Evolutionary conservation across 1,140 invertebrate species (phyloP).

Genomic region (Drosophila nikananu): DNA sequence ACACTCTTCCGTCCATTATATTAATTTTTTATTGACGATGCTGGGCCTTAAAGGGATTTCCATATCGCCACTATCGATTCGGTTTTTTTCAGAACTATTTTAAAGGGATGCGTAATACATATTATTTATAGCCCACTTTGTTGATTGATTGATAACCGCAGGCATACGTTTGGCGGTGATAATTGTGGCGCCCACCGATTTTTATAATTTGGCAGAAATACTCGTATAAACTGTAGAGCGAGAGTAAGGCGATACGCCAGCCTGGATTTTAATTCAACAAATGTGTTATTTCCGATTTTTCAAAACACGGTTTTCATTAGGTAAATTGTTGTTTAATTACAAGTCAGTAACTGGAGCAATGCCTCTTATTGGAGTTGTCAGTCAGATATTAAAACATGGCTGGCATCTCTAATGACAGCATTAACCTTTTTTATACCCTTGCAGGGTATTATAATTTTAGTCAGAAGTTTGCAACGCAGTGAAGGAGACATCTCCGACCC

Average conservation of each 20-base stretch:
- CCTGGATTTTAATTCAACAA: neutral
- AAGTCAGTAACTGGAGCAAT: neutral
- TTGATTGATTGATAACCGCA: conserved; percentile 12
- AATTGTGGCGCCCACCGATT: conserved; percentile 12
- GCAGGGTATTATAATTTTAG: no score
- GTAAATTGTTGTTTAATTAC: neutral
- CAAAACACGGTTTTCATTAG: neutral
- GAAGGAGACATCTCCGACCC: no score
- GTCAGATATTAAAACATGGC: neutral
- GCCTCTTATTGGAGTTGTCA: neutral
- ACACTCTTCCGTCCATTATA: conserved; percentile 1
- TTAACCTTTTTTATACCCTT: no score
- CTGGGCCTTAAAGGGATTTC: neutral
- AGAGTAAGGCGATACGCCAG: neutral
- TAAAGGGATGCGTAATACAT: conserved; percentile 9
- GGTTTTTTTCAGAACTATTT: neutral
- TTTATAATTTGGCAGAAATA: neutral
- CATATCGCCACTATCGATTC: conserved; percentile 4
- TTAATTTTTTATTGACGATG: conserved; percentile 1
- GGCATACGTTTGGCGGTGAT: neutral
- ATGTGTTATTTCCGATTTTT: neutral
- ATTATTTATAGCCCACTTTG: conserved; percentile 18
- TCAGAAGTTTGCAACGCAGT: no score
- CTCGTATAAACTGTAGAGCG: neutral
- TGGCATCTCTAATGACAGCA: neutral